Evolutionary conservation across 2,888 invertebrate species (phyloP).

Genomic region (Phengaris alcon): DNA sequence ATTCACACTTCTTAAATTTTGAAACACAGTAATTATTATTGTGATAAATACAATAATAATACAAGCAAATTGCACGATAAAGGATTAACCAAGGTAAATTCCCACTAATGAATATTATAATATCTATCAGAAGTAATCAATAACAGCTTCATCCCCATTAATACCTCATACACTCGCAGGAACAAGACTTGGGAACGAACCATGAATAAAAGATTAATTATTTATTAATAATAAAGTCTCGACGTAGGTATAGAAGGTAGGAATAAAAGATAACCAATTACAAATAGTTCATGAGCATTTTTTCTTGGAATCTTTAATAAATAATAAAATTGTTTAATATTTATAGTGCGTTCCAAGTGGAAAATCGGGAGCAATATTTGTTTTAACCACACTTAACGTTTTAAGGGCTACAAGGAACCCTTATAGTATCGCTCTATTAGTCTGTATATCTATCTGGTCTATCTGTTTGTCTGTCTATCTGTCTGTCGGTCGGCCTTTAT

Average conservation of each 20-base stretch:
- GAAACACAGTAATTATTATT: too few species aligned
- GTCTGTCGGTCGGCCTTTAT: too few species aligned
- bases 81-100: neutral
- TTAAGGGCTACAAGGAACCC: too few species aligned
- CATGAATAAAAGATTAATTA: neutral
- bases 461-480: too few species aligned
- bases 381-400: too few species aligned
- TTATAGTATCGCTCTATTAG: too few species aligned
- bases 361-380: too few species aligned
- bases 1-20: too few species aligned
- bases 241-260: neutral
- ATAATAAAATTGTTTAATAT: neutral
- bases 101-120: neutral
- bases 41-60: neutral
- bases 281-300: neutral
- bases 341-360: neutral
- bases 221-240: constrained; percentile 11
- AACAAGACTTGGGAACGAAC: neutral
- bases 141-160: constrained; percentile 2
- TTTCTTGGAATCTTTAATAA: neutral
- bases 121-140: constrained; percentile 10
- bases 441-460: too few species aligned
- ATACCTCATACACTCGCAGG: neutral
- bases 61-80: neutral
- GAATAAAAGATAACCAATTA: neutral